Conservation (phyloP, 2,888 invertebrate genomes). For the Drosophila recens region DNA sequence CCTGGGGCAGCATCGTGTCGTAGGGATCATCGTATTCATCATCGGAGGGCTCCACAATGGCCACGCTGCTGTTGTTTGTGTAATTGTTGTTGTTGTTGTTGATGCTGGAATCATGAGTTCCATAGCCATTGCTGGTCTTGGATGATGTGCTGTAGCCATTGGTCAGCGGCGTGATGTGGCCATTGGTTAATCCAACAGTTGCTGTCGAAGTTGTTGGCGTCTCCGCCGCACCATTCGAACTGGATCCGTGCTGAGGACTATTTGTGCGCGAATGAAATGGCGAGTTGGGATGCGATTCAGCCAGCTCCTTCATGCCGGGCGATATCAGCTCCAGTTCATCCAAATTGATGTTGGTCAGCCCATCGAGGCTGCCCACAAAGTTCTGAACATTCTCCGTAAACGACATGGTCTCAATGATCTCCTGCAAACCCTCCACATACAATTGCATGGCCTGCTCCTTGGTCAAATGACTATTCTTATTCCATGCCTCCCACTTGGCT, state of each 20-base stretch:
- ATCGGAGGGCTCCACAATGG: slow-evolving; percentile 84
- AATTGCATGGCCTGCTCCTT: slow-evolving; percentile 94
- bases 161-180: slow-evolving; percentile 55
- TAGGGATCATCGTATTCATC: slow-evolving; percentile 94
- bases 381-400: slow-evolving; percentile 96
- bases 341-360: slow-evolving; percentile 88
- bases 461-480: slow-evolving; percentile 92
- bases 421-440: slow-evolving; percentile 96
- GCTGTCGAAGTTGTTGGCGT: slow-evolving; percentile 36
- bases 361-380: slow-evolving; percentile 93
- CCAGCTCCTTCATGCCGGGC: slow-evolving; percentile 90
- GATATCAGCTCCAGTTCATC: slow-evolving; percentile 92
- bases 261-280: slow-evolving; percentile 90
- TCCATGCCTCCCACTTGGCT: slow-evolving; percentile 98
- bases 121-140: slow-evolving; percentile 40
- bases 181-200: slow-evolving; percentile 53
- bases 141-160: slow-evolving; percentile 54
- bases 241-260: slow-evolving; percentile 87
- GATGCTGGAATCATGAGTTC: slow-evolving; percentile 28
- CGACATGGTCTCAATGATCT: slow-evolving; percentile 98
- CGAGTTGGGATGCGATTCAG: slow-evolving; percentile 89
- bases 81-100: slow-evolving; percentile 50
- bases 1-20: slow-evolving; percentile 87
- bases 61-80: slow-evolving; percentile 70
- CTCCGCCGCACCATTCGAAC: slow-evolving; percentile 54